Evolutionary conservation across 2,797 vertebrate genomes (phyloP), one percentile per base, ranked within the genome.

Genomic region (Cryptoprocta ferox): DNA sequence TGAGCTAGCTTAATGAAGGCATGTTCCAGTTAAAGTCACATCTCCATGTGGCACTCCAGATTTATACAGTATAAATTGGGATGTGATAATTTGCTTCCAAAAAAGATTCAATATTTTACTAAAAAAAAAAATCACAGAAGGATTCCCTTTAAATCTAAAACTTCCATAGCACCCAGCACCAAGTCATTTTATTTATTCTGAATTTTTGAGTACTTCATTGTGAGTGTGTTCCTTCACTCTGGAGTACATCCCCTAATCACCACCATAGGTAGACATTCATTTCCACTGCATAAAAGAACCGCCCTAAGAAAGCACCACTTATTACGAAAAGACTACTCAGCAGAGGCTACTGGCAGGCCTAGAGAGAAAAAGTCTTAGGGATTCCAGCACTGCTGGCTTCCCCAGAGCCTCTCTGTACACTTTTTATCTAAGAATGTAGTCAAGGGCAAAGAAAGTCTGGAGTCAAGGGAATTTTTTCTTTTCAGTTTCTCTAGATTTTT

Each of bases 11-110:
- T 59, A 84, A 83, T 82, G 93, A 97, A 95, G 68, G 42, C 21
- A 2, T 71, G 76, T 89, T 98, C 98, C 97, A 98, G 95, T 95
- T 98, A 97, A 98, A 98, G 93, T 96, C 97, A 94, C 95, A 85
- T 68, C 96, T 97, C 96, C 97, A 97, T 98, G 97, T 97, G 97
- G 97, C 65, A 95, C 81, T 97, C 97, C 97, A 98, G 97, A 98
- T 98, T 98, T 98, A 97, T 78, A 90, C 78, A 73, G 92, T 96
- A 97, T 98, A 98, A 98, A 98, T 76, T 18, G 68, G 95, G 96
- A 98, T 97, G 97, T 98, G 97, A 97, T 97, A 97, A 98, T 98
- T 98, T 95, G 92, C 90, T 97, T 97, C 93, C 97, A 98, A 98
- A 98, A 97, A 97, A 97, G 94, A 97, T 97, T 96, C 96, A 97